Evolutionary conservation across 2,113 vertebrate species (phyloP), one percentile per base, ranked within the genome.

Genomic region (Bolborhynchus lineola): DNA sequence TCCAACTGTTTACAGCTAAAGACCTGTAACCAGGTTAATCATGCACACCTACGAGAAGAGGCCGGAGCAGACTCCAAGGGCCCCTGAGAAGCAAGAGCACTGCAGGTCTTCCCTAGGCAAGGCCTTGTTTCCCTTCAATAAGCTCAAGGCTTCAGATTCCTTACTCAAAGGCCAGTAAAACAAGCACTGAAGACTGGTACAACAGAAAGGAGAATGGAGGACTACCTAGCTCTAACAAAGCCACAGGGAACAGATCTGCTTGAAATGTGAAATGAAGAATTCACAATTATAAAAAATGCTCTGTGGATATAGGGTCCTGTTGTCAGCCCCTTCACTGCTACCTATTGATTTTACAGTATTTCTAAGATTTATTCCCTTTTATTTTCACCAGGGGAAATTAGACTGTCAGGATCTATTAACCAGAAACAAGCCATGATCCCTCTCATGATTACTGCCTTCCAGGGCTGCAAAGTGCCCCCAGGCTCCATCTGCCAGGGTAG

Each of bases 281-380:
- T 96, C 84, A 46, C 46, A 0, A 63, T 4, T 77, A 94, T n/a
- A n/a, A 57, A 96, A 83, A 91, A 55, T 24, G 84, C 64, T 70
- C 89, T 75, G 72, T 23, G 57, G 70, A 87, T 90, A 82, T 84
- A 93, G 93, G 93, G 75, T 93, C 91, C 90, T 93, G 90, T 77
- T 92, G 91, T 95, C 94, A 97, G 92, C 65, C 83, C 92, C 95
- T 95, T 94, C 93, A 82, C 90, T 94, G 92, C 85, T 75, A 86
- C 74, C 68, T 97, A 97, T 97, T 93, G 97, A 97, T 97, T 97
- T 97, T 97, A 95, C 97, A 97, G 95, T 97, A 96, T 95, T 95
- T 95, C 41, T 93, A 86, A 97, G 96, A 97, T 97, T 96, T 97
- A 97, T 96, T 95, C 88, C 82, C 93, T 96, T 96, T 96, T 96